phyloP scores from a whole-genome alignment of 2,888 invertebrate genomes.

The Anticlea derivata region DNA sequence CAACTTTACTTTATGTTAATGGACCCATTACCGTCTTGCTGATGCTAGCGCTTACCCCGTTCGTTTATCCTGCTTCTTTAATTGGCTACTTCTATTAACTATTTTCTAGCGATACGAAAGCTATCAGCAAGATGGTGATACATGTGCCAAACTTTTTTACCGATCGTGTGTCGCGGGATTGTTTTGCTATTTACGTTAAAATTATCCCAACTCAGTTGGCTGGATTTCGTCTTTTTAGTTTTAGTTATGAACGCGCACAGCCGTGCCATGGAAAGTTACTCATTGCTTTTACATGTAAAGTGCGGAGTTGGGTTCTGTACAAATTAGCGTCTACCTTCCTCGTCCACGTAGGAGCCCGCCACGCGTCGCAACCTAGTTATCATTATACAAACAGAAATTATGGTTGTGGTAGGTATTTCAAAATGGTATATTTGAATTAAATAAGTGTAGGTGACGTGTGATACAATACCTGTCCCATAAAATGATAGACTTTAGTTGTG shows the following conservation, averaged over 20 bases:
- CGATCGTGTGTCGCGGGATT: conserved; percentile 63
- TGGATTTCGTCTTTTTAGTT: conserved; percentile 62
- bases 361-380: conserved; percentile 68
- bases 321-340: conserved; percentile 49
- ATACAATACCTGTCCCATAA: conserved; percentile 47
- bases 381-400: conserved; percentile 69
- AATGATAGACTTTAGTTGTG: conserved; percentile 39
- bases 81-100: conserved; percentile 40
- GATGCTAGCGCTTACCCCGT: conserved; percentile 46
- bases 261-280: conserved; percentile 52
- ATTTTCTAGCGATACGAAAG: conserved; percentile 40
- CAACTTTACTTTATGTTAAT: conserved; percentile 44
- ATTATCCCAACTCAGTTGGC: conserved; percentile 80
- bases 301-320: conserved; percentile 53
- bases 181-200: conserved; percentile 61
- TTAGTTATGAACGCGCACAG: conserved; percentile 53
- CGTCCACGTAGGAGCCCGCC: conserved; percentile 45
- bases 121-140: conserved; percentile 64
- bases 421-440: conserved; percentile 73
- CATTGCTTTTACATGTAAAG: conserved; percentile 49
- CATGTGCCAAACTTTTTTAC: conserved; percentile 59
- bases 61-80: conserved; percentile 37
- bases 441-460: conserved; percentile 64
- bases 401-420: conserved; percentile 83
- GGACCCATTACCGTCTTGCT: conserved; percentile 63